Base-by-base conservation (phyloP, 2,888 invertebrate species). In the Orthosia gracilis region DNA sequence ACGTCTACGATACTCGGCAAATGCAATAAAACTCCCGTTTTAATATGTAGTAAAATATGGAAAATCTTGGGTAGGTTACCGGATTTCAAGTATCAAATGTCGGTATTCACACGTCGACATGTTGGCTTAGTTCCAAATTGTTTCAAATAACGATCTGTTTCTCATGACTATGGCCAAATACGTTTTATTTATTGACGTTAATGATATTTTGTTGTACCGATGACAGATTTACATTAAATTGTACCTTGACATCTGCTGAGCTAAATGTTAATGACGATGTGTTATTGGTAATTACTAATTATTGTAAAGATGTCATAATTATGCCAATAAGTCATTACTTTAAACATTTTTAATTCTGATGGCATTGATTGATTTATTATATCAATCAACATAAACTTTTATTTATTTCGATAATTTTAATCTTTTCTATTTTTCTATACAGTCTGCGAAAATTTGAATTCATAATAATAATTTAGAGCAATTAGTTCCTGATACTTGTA, bases 31-130 rank as follows among this genome's bases (percentile, higher is more conserved):
- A 73, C 21, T 72, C n/a, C 54, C 47, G 4, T 65, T 80, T 69
- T 64, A 71, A 72, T 70, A 74, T 69, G n/a, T 31, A 62, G 59
- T 70, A 52, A 65, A 77, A 80, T 73, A 80, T 73, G 76, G 69
- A 76, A 76, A 79, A 76, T 66, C 47, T 75, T 57, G n/a, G 67
- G 55, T 76, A 82, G 79, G 79, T 73, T 79, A 73, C 85, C 83
- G 84, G 84, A 89, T 89, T 90, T 86, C 83, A 80, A 88, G 92
- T 94, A 94, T 96, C 95, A 91, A 92, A 90, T 96, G 91, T 94
- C 95, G 89, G 87, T 82, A 87, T 91, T 91, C 88, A 88, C 91
- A 91, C 90, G 89, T 91, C 89, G 86, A 80, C 84, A 62, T 72
- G 76, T 90, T 95, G 95, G 96, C 94, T 76, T 45, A 31, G 31